phyloP scores from a whole-genome alignment of 2,888 invertebrate species.

The Drosophila nigricruria region DNA sequence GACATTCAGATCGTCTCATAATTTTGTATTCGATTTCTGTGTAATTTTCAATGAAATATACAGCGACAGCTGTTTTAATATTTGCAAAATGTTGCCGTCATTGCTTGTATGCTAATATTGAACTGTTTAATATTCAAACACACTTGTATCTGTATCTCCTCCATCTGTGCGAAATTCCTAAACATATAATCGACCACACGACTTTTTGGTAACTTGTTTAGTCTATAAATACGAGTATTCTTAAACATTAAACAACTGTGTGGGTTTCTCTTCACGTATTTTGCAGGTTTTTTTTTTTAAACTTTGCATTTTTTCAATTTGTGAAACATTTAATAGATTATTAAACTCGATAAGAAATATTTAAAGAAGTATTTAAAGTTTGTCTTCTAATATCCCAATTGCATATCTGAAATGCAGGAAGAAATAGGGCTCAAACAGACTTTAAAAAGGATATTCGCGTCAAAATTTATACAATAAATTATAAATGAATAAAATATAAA shows the following conservation, averaged over 20 bases:
- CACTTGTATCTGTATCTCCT: constrained; percentile 33
- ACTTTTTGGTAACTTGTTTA: constrained; percentile 9
- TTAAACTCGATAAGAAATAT: too few relatives aligned
- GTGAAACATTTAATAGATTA: background rate
- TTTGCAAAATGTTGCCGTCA: constrained; percentile 30
- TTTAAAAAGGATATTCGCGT: background rate
- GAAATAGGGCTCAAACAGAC: background rate
- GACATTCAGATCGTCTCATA: background rate
- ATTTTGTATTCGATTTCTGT: constrained; percentile 14
- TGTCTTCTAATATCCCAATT: too few relatives aligned
- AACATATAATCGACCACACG: constrained; percentile 16
- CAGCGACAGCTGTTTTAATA: constrained; percentile 47
- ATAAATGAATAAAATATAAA: too few relatives aligned
- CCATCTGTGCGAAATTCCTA: constrained; percentile 28
- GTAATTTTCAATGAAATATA: constrained; percentile 36
- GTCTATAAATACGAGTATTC: background rate
- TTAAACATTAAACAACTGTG: background rate
- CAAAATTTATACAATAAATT: too few relatives aligned
- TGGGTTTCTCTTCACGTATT: background rate
- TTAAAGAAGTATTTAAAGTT: too few relatives aligned
- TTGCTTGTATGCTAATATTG: constrained; percentile 39
- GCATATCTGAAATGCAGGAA: background rate
- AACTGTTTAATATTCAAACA: constrained; percentile 36
- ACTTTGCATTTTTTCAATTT: background rate
- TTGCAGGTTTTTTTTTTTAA: background rate